Percentiles rank a stretch among this genome's conserved stretches.
These are phyloP conservation scores for Jaculus jaculus DNA, from an alignment of 2,113 vertebrate species.

Conservation along the genomic window DNA sequence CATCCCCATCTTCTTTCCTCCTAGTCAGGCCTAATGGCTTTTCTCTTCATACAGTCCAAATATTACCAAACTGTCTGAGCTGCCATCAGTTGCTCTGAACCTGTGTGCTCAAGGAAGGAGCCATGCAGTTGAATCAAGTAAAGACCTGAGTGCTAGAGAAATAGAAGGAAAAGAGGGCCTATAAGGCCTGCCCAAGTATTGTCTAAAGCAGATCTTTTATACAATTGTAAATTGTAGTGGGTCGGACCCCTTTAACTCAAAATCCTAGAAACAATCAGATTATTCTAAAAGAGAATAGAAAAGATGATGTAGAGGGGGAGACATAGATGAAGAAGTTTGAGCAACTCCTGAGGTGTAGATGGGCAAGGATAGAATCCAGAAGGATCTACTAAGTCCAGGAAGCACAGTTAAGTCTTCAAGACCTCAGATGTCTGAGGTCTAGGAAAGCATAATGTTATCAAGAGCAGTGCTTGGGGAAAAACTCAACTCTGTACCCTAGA, in stretches of 20 bases:
- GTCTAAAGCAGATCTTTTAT: neutral
- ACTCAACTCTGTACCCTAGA: neutral
- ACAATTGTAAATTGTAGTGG: neutral
- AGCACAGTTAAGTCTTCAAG: neutral
- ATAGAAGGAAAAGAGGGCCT: neutral
- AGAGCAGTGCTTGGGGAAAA: neutral
- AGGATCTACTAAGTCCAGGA: neutral
- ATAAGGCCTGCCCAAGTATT: neutral
- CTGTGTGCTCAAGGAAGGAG: neutral
- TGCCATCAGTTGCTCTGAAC: neutral
- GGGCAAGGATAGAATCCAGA: neutral
- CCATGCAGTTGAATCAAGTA: neutral
- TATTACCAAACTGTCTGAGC: neutral
- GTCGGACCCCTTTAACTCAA: neutral
- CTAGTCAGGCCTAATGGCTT: neutral
- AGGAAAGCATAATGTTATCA: neutral
- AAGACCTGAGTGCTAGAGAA: neutral
- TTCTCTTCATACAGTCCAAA: slow-evolving; percentile 8
- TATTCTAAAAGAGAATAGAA: neutral
- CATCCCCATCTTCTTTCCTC: neutral
- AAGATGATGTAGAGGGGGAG: neutral
- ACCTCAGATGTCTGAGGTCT: neutral
- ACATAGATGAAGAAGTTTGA: neutral
- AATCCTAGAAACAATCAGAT: neutral
- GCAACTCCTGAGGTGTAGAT: neutral